A percentile compares a stretch with the other conserved stretches of the same genome.
Conservation (phyloP, 1,140 invertebrate genomes). For the Lethrus apterus region DNA sequence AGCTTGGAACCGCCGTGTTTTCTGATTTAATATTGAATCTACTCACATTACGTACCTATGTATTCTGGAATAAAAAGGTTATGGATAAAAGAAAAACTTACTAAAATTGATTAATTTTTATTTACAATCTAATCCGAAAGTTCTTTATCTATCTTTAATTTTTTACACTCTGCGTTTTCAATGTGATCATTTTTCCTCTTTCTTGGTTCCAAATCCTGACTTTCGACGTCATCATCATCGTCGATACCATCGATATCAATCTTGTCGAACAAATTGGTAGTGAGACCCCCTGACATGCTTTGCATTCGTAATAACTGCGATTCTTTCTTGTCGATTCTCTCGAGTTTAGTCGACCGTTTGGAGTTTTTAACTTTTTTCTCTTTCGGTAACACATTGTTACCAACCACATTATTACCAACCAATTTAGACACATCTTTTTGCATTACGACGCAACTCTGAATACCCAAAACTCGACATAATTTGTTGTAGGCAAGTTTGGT, state of each 20-base stretch:
- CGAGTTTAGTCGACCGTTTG: slow-evolving; percentile 40
- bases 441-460: slow-evolving; percentile 34
- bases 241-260: slow-evolving; percentile 20
- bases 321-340: too few species aligned
- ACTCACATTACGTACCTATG: too few species aligned
- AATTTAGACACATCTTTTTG: slow-evolving; percentile 25
- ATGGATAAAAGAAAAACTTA: too few species aligned
- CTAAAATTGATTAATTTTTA: too few species aligned
- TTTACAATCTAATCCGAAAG: too few species aligned
- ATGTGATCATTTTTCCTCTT: too few species aligned
- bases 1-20: too few species aligned
- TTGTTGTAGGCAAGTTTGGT: slow-evolving; percentile 44
- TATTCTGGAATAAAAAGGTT: too few species aligned
- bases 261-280: slow-evolving; percentile 14
- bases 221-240: background rate
- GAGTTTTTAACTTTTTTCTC: slow-evolving; percentile 32
- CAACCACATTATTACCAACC: slow-evolving; percentile 19
- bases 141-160: too few species aligned
- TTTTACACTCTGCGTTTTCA: too few species aligned
- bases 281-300: slow-evolving; percentile 39
- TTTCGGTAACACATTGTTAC: slow-evolving; percentile 15
- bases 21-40: too few species aligned
- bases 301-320: slow-evolving; percentile 39
- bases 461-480: slow-evolving; percentile 39
- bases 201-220: too few species aligned